These are phyloP conservation scores for human (Homo sapiens) DNA, from an alignment of 2,113 vertebrate genomes.

Conservation along the genomic window DNA sequence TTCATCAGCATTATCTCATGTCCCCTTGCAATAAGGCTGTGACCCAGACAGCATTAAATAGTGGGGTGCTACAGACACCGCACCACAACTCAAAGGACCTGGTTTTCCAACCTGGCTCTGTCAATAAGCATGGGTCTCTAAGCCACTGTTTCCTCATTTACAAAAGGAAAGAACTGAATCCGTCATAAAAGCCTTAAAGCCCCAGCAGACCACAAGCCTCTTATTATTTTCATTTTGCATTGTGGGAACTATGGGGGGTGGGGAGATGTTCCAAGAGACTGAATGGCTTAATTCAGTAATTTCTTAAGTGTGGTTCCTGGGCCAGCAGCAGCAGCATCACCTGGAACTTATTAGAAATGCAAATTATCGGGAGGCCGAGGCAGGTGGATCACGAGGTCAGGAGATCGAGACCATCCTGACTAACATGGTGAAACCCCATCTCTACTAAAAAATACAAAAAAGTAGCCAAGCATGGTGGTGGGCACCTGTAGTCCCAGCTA, in stretches of 20 bases:
- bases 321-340: background rate
- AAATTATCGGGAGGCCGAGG: background rate
- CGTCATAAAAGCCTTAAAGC: background rate
- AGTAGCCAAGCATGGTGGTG: too few species aligned
- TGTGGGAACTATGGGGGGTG: too few species aligned
- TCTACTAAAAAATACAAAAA: too few species aligned
- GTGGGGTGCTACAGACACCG: background rate
- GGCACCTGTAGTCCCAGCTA: too few species aligned
- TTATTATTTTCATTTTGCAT: constrained; percentile 4
- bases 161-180: background rate
- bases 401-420: too few species aligned
- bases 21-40: background rate
- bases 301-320: background rate
- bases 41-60: background rate
- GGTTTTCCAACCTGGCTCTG: background rate
- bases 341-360: background rate
- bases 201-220: background rate
- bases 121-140: background rate
- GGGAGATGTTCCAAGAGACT: background rate
- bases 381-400: too few species aligned
- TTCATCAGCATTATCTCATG: background rate
- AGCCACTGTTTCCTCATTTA: background rate
- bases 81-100: background rate
- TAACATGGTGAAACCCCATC: too few species aligned
- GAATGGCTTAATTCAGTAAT: background rate